phyloP scores from a whole-genome alignment of 1,140 invertebrate genomes.

The Anastrepha ludens region DNA sequence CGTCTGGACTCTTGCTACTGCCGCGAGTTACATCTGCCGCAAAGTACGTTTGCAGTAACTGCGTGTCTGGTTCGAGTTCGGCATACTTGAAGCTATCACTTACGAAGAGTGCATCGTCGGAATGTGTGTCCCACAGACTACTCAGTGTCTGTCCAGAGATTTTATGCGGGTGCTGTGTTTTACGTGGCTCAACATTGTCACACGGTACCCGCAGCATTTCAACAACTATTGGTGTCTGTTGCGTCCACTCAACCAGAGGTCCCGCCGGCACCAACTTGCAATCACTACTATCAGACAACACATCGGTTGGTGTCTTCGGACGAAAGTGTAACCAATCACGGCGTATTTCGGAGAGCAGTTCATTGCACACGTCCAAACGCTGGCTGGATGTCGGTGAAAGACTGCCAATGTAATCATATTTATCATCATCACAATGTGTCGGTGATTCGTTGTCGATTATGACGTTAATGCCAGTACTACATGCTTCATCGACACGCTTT shows the following conservation, averaged over 20 bases:
- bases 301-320: constrained; percentile 80
- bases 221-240: constrained; percentile 77
- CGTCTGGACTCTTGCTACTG: constrained; percentile 64
- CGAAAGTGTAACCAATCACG: constrained; percentile 82
- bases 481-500: not conserved
- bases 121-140: constrained; percentile 54
- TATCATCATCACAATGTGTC: not conserved
- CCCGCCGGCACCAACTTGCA: constrained; percentile 65
- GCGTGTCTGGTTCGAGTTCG: constrained; percentile 69
- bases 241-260: constrained; percentile 74
- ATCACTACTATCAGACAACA: constrained; percentile 62
- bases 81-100: constrained; percentile 68
- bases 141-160: constrained; percentile 15
- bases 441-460: constrained; percentile 50
- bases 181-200: not conserved
- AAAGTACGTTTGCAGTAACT: constrained; percentile 67
- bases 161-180: not conserved
- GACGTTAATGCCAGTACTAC: constrained; percentile 44
- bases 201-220: constrained; percentile 74
- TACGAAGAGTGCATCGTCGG: constrained; percentile 62
- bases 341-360: constrained; percentile 70
- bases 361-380: constrained; percentile 71
- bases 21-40: constrained; percentile 63
- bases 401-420: constrained; percentile 66
- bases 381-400: constrained; percentile 71